Conservation (phyloP, 2,113 vertebrate species). For the Pachycephala philippinensis region DNA sequence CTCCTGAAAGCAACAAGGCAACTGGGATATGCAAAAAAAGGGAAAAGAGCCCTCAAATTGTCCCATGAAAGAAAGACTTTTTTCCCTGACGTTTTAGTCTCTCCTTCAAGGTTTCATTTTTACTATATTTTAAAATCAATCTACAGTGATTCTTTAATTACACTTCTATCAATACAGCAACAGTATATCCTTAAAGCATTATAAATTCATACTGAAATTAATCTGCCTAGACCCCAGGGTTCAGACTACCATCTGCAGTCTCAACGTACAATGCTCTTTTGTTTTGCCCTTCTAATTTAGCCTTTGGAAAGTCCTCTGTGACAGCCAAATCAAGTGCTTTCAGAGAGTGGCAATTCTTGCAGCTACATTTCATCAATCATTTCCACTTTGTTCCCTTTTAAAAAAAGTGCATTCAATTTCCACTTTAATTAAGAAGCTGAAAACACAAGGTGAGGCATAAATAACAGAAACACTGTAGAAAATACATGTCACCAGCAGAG, state of each 20-base stretch:
- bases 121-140: not conserved
- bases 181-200: not conserved
- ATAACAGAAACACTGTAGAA: not conserved
- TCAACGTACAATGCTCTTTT: constrained; percentile 3
- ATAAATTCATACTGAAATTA: constrained; percentile 3
- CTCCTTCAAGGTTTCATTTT: not conserved
- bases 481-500: not conserved
- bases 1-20: constrained; percentile 6
- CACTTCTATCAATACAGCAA: not conserved
- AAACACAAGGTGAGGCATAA: constrained; percentile 8
- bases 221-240: not conserved
- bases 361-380: constrained; percentile 44
- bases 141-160: constrained; percentile 9
- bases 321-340: constrained; percentile 23
- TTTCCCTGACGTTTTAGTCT: not conserved
- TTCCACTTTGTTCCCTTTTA: constrained; percentile 21
- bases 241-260: not conserved
- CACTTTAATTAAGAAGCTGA: constrained; percentile 46
- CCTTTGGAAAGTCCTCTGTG: constrained; percentile 14
- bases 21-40: not conserved
- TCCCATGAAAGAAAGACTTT: not conserved
- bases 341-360: constrained; percentile 27
- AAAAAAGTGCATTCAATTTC: constrained; percentile 22
- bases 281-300: not conserved
- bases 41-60: not conserved